Conservation (phyloP, 2,888 invertebrate species). For the Agrenia bidenticulata region DNA sequence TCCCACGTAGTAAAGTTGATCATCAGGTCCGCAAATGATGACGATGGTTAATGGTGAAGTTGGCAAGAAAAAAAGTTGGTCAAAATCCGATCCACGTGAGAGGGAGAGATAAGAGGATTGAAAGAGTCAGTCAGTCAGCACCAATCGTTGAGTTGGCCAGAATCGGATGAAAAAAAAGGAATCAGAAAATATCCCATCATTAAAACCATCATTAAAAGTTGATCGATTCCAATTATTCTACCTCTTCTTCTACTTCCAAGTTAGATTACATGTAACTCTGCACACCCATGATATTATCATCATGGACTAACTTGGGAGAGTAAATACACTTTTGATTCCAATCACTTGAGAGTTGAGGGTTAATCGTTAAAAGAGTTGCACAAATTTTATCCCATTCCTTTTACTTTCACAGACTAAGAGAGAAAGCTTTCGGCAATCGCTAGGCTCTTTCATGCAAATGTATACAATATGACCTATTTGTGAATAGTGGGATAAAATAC, state of each 20-base stretch:
- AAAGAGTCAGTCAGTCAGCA: not conserved
- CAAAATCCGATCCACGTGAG: constrained; percentile 2
- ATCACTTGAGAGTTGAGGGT: too few relatives aligned
- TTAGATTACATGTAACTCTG: too few relatives aligned
- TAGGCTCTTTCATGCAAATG: too few relatives aligned
- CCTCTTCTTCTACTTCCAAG: constrained; percentile 10
- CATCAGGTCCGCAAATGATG: constrained; percentile 3
- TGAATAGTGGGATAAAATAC: too few relatives aligned
- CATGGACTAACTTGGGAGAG: too few relatives aligned
- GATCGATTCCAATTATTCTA: constrained; percentile 50
- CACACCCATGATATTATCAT: too few relatives aligned
- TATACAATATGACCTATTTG: too few relatives aligned
- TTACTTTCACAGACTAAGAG: too few relatives aligned
- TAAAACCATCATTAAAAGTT: constrained; percentile 50
- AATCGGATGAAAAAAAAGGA: constrained; percentile 16
- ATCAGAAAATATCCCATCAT: constrained; percentile 43
- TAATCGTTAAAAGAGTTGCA: too few relatives aligned
- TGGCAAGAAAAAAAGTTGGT: constrained; percentile 3
- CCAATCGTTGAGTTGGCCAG: constrained; percentile 17
- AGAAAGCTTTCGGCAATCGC: too few relatives aligned
- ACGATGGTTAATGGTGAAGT: constrained; percentile 1
- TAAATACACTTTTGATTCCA: too few relatives aligned
- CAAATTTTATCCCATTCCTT: too few relatives aligned
- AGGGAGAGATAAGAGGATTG: constrained; percentile 10
- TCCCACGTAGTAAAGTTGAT: constrained; percentile 8